These are phyloP conservation scores for Catharus ustulatus DNA, from an alignment of 2,797 vertebrate species.

Conservation along the genomic window DNA sequence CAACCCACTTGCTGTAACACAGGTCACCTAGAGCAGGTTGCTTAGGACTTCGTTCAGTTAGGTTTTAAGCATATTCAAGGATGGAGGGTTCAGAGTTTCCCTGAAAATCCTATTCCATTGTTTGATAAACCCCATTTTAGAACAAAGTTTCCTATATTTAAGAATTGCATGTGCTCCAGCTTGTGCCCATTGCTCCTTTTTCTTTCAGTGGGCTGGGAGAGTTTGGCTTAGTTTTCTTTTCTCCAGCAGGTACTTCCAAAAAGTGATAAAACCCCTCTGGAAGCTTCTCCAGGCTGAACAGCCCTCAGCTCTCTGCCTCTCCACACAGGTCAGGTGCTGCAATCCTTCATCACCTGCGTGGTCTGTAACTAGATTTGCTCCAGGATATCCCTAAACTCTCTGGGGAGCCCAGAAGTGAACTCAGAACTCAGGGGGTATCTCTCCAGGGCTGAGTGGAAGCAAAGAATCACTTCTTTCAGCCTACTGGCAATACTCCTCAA, in stretches of 20 bases:
- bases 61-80: neutral
- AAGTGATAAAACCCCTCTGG: neutral
- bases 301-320: neutral
- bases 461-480: neutral
- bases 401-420: neutral
- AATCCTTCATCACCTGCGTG: neutral
- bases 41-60: neutral
- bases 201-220: neutral
- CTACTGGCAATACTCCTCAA: neutral
- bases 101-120: neutral
- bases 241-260: neutral
- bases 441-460: neutral
- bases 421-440: neutral
- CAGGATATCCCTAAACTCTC: neutral
- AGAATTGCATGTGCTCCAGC: neutral
- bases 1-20: neutral
- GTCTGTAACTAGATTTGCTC: neutral
- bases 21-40: neutral
- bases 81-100: neutral
- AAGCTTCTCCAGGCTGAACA: neutral
- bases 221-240: accelerated
- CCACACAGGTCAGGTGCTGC: neutral
- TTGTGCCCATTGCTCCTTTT: neutral
- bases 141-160: neutral
- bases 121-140: neutral